Evolutionary conservation across 2,797 vertebrate species (phyloP).

Genomic region (Peromyscus attwateri): DNA sequence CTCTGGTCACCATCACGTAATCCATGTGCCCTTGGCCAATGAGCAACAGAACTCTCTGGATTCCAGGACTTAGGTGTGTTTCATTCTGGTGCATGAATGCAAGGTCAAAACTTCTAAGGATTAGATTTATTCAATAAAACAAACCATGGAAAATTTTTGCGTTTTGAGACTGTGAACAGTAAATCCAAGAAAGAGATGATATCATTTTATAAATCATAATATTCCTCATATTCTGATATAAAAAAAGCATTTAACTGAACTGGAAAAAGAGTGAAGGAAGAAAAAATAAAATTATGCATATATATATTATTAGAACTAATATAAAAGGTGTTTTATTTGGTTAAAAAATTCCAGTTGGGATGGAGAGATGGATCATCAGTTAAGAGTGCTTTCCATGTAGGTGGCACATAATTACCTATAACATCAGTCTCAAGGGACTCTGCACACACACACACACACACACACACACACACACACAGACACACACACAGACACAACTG

Average conservation of each 20-base stretch:
- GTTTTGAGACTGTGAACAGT: neutral
- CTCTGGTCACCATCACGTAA: slow-evolving; percentile 77
- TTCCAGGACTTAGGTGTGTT: neutral
- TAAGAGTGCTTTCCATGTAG: neutral
- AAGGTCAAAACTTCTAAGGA: neutral
- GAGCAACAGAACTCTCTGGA: neutral
- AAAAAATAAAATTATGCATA: neutral
- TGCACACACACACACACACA: neutral
- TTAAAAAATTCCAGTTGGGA: neutral
- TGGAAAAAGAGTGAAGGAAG: neutral
- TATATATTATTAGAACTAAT: neutral
- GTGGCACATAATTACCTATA: neutral
- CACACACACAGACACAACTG: neutral
- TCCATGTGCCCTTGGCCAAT: neutral
- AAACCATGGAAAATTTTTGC: neutral
- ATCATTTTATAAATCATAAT: neutral
- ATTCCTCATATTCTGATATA: neutral
- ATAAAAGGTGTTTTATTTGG: neutral
- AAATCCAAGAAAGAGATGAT: neutral
- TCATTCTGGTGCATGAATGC: neutral
- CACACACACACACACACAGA: no score
- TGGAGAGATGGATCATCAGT: neutral
- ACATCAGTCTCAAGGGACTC: neutral
- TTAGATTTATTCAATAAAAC: neutral
- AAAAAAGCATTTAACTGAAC: neutral